phyloP scores from a whole-genome alignment of 2,113 vertebrate species.

The Bostrychus sinensis region DNA sequence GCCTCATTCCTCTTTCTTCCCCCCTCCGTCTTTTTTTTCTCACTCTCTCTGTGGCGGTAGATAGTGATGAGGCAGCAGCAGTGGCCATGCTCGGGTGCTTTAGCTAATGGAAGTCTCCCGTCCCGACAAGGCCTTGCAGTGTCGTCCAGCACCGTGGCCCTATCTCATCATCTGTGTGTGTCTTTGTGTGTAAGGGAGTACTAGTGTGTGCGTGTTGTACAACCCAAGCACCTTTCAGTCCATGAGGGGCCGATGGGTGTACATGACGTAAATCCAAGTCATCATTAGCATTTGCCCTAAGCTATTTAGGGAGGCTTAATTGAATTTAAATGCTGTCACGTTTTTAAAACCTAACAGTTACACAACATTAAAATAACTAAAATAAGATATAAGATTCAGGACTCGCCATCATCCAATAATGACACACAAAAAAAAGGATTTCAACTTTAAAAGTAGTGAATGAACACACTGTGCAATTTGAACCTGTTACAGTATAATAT shows the following conservation, averaged over 20 bases:
- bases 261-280: background rate
- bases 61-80: slow-evolving; percentile 77
- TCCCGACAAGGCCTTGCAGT: slow-evolving; percentile 68
- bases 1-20: slow-evolving; percentile 10
- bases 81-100: slow-evolving; percentile 66
- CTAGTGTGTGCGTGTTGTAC: background rate
- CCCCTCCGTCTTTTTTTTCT: slow-evolving; percentile 12
- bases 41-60: slow-evolving; percentile 50
- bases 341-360: too few species aligned
- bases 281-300: background rate
- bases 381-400: too few species aligned
- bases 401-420: too few species aligned
- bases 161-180: slow-evolving; percentile 46
- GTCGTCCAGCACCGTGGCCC: slow-evolving; percentile 48
- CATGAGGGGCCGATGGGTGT: background rate
- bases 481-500: too few species aligned
- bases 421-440: too few species aligned
- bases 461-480: too few species aligned
- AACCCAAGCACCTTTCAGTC: background rate
- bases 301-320: background rate
- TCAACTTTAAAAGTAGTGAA: too few species aligned
- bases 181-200: slow-evolving; percentile 16
- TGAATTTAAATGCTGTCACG: background rate
- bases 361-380: too few species aligned
- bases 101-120: slow-evolving; percentile 73